phyloP scores from a whole-genome alignment of 2,113 vertebrate genomes.

The Phyllopteryx taeniolatus region DNA sequence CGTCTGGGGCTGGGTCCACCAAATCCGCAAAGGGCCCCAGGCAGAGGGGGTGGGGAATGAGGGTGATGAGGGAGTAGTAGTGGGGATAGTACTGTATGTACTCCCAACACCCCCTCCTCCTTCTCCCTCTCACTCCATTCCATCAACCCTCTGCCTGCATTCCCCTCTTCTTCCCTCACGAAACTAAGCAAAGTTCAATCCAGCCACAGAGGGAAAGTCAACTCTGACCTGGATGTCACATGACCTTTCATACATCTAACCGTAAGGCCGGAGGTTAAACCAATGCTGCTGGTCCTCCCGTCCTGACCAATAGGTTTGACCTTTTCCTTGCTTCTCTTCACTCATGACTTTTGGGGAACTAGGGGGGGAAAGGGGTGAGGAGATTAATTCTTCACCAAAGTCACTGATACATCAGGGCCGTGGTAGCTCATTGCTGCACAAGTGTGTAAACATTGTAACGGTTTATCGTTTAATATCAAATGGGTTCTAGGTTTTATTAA shows the following conservation, averaged over 20 bases:
- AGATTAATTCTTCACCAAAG: constrained; percentile 45
- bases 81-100: constrained; percentile 19
- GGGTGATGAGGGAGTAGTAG: constrained; percentile 12
- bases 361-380: constrained; percentile 7
- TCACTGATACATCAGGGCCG: constrained; percentile 31
- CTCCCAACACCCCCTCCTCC: constrained; percentile 37
- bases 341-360: constrained; percentile 26
- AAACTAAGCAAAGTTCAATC: constrained; percentile 11
- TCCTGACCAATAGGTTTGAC: constrained; percentile 45
- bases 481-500: no score
- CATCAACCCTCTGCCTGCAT: constrained; percentile 26
- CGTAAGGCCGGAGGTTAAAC: constrained; percentile 51
- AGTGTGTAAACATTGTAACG: background rate
- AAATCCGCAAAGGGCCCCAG: constrained; percentile 70
- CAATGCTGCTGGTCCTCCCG: constrained; percentile 28
- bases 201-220: constrained; percentile 21
- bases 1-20: constrained; percentile 70
- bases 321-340: constrained; percentile 32
- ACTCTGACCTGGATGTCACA: constrained; percentile 37
- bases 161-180: constrained; percentile 29
- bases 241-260: constrained; percentile 35
- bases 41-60: constrained; percentile 35
- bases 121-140: constrained; percentile 27
- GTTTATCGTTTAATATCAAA: no score
- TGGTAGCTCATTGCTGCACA: constrained; percentile 23